phyloP scores from a whole-genome alignment of 2,888 invertebrate species.

The Drosophila algonquin region DNA sequence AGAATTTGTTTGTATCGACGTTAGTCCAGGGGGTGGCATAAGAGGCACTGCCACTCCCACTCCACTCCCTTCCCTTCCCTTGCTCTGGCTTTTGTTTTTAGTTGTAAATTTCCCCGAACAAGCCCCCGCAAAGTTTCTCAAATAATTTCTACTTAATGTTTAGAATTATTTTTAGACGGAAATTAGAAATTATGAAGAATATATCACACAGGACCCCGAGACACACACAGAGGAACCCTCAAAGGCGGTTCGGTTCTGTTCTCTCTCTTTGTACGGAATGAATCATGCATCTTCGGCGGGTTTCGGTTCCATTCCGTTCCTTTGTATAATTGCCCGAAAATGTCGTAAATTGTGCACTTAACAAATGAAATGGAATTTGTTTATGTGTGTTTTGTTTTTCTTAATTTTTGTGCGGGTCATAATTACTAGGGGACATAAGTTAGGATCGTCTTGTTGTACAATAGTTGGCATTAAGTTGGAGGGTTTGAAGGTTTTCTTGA shows the following conservation, averaged over 20 bases:
- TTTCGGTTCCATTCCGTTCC: conserved; percentile 8
- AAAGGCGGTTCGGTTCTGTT: not conserved
- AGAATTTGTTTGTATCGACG: conserved; percentile 82
- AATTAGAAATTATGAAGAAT: conserved; percentile 80
- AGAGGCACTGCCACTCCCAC: not conserved
- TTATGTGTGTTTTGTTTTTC: conserved; percentile 33
- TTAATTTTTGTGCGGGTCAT: conserved; percentile 5
- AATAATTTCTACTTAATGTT: conserved; percentile 83
- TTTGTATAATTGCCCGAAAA: conserved; percentile 53
- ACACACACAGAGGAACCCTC: conserved; percentile 21
- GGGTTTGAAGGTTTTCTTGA: not conserved
- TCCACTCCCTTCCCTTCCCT: conserved; percentile 7
- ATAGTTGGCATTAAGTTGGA: not conserved
- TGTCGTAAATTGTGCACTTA: conserved; percentile 70
- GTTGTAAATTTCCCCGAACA: conserved; percentile 74
- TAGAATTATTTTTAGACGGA: conserved; percentile 79
- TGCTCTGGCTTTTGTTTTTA: conserved; percentile 48
- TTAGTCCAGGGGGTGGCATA: conserved; percentile 38
- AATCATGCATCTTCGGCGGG: conserved; percentile 48
- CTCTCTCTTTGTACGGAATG: conserved; percentile 34
- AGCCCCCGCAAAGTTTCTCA: conserved; percentile 71
- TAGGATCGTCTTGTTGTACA: conserved; percentile 12
- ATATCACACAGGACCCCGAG: conserved; percentile 57
- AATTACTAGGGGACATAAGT: conserved; percentile 6
- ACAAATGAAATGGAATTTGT: conserved; percentile 59